Evolutionary conservation across 2,888 invertebrate species (phyloP).

Genomic region (Neoitamus cyanurus): DNA sequence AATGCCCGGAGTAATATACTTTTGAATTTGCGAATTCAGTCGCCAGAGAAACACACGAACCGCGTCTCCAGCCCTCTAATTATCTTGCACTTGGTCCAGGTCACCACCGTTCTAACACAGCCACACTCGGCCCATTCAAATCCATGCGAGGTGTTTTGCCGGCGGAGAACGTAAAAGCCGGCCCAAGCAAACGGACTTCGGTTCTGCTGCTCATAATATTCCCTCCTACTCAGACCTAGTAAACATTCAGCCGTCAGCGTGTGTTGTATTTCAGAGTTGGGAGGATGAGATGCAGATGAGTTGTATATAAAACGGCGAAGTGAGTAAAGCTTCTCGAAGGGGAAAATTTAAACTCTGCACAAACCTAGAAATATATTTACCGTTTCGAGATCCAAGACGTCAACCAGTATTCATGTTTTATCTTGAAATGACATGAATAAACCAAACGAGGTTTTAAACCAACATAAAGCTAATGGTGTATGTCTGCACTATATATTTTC

Average conservation of each 20-base stretch:
- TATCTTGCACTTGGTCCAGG: slow-evolving; percentile 5
- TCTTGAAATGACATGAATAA: background rate
- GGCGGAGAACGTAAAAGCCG: background rate
- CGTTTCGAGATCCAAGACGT: background rate
- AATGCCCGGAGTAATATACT: background rate
- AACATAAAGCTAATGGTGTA: background rate
- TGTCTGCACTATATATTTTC: background rate
- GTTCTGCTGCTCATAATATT: background rate
- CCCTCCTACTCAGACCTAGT: background rate
- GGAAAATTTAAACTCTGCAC: background rate
- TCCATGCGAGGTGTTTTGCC: background rate
- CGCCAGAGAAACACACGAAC: background rate
- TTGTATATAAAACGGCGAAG: background rate
- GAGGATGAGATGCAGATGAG: background rate
- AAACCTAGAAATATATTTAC: background rate
- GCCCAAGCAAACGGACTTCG: background rate
- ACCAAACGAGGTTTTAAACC: background rate
- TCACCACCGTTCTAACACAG: background rate
- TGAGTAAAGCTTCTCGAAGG: background rate
- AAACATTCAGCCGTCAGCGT: background rate
- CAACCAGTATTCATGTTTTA: background rate
- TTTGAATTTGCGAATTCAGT: background rate
- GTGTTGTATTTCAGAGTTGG: background rate
- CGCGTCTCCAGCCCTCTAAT: slow-evolving; percentile 4
- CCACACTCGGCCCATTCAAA: background rate